Percentiles rank a stretch among this genome's conserved stretches.
These are phyloP conservation scores for Amblyjoppa fuscipennis DNA, from an alignment of 2,888 invertebrate genomes.

Conservation along the genomic window DNA sequence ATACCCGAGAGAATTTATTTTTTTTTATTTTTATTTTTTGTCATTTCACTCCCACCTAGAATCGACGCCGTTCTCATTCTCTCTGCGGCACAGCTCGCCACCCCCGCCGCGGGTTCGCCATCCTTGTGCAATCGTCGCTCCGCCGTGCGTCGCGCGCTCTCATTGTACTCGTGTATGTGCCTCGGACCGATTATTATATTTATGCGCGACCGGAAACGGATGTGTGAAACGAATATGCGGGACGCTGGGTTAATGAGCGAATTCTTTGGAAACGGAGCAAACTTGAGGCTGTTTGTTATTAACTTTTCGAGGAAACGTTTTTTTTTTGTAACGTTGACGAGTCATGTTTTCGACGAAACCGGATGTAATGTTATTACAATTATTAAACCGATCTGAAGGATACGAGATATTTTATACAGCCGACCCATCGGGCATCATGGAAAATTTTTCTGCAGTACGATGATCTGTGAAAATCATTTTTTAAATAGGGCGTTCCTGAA, in stretches of 20 bases:
- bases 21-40: slow-evolving; percentile 62
- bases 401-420: not conserved
- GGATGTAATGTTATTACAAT: not conserved
- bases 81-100: slow-evolving; percentile 11
- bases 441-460: not conserved
- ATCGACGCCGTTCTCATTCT: slow-evolving; percentile 58
- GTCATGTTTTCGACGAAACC: not conserved
- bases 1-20: slow-evolving; percentile 75
- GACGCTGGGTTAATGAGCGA: slow-evolving; percentile 77
- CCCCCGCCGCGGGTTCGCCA: slow-evolving; percentile 33
- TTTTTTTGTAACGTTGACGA: not conserved
- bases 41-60: slow-evolving; percentile 43
- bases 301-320: slow-evolving; percentile 10
- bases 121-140: slow-evolving; percentile 61
- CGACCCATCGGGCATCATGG: not conserved
- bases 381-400: not conserved
- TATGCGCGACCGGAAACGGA: slow-evolving; percentile 82
- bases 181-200: slow-evolving; percentile 81
- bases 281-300: slow-evolving; percentile 17
- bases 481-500: not conserved
- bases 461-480: not conserved
- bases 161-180: slow-evolving; percentile 76
- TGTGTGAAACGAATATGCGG: slow-evolving; percentile 82
- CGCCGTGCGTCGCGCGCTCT: slow-evolving; percentile 53
- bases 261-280: slow-evolving; percentile 35